Conservation (phyloP, 2,797 vertebrate species). For the Hoplostethus atlanticus region DNA sequence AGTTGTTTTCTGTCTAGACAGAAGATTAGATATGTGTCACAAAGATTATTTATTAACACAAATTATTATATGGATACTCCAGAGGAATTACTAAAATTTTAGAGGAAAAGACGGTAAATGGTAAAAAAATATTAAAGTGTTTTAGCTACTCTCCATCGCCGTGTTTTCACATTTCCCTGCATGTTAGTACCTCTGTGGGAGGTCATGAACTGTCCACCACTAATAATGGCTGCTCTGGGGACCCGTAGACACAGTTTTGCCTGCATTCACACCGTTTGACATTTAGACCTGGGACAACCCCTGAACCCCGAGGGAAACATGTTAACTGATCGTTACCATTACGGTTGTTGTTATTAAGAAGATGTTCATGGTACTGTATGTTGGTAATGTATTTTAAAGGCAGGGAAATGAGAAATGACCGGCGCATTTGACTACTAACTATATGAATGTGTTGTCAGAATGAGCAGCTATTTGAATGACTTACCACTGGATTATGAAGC, state of each 20-base stretch:
- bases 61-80: background rate
- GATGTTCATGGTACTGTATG: conserved; percentile 17
- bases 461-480: conserved; percentile 59
- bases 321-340: conserved; percentile 11
- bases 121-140: background rate
- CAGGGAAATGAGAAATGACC: conserved; percentile 22
- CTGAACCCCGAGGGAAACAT: background rate
- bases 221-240: background rate
- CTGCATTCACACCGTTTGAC: background rate
- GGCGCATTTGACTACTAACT: conserved; percentile 16
- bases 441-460: conserved; percentile 32
- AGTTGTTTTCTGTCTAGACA: background rate
- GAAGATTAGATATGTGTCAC: conserved; percentile 3
- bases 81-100: background rate
- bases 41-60: background rate
- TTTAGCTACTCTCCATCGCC: background rate
- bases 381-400: conserved; percentile 35
- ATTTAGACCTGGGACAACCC: background rate
- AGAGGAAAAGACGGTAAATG: background rate
- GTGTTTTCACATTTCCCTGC: conserved; percentile 18
- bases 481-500: conserved; percentile 42
- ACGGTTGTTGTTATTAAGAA: conserved; percentile 4
- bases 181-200: conserved; percentile 17
- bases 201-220: conserved; percentile 9
- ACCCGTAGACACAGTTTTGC: background rate